phyloP scores from a whole-genome alignment of 1,140 invertebrate genomes.

The Drosophila jambulina region DNA sequence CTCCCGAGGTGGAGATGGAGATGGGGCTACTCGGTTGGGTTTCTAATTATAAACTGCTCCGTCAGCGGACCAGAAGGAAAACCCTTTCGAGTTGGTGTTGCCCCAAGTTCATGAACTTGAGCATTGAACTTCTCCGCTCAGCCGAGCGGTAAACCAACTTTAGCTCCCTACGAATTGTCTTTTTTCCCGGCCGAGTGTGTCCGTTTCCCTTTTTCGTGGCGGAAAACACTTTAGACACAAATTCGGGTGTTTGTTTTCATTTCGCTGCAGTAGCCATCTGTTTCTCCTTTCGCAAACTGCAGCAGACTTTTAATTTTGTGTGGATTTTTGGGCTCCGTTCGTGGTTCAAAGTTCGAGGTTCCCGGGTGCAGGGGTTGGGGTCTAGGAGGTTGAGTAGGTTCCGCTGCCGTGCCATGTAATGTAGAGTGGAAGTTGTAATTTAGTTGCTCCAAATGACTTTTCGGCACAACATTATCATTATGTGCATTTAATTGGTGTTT shows the following conservation, averaged over 20 bases:
- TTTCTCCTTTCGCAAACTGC: constrained; percentile 62
- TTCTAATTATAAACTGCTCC: constrained; percentile 81
- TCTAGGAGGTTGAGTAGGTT: constrained; percentile 42
- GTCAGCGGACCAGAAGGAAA: constrained; percentile 65
- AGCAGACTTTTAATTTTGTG: constrained; percentile 76
- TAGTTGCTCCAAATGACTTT: constrained; percentile 81
- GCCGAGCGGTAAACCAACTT: constrained; percentile 65
- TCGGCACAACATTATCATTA: constrained; percentile 83
- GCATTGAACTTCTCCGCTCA: constrained; percentile 76
- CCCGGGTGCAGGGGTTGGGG: background rate
- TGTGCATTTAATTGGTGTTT: constrained; percentile 81
- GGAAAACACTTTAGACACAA: constrained; percentile 51
- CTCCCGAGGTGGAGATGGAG: constrained; percentile 54
- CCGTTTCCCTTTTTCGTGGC: constrained; percentile 8
- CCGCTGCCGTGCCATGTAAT: constrained; percentile 73
- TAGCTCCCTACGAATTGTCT: constrained; percentile 43
- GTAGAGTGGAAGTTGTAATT: constrained; percentile 82
- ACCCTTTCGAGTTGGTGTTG: constrained; percentile 53
- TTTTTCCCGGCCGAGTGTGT: constrained; percentile 20
- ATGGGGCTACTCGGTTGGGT: constrained; percentile 53
- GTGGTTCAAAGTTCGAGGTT: constrained; percentile 14
- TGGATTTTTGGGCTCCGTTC: constrained; percentile 62
- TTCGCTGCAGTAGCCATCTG: constrained; percentile 76
- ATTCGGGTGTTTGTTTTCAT: constrained; percentile 73
- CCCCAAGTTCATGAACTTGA: constrained; percentile 80